A percentile compares a stretch with the other conserved stretches of the same genome.
Conservation (phyloP, 2,113 vertebrate genomes). For the Cynopterus brachyotis region DNA sequence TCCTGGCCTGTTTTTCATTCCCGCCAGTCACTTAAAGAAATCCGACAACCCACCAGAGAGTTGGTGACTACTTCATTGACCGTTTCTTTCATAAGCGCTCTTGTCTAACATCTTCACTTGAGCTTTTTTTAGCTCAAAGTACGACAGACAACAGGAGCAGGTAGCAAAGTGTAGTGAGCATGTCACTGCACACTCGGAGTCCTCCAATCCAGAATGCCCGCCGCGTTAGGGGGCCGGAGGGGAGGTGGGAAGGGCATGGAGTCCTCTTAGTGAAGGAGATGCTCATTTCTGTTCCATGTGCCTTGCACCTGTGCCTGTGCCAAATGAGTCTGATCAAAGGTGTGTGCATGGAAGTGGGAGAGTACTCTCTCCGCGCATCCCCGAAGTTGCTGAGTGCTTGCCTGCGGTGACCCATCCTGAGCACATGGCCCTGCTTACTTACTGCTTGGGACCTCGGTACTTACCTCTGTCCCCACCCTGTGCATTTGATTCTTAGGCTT, state of each 20-base stretch:
- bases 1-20: conserved; percentile 2
- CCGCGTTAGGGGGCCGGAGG: not conserved
- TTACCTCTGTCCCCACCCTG: conserved; percentile 73
- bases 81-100: conserved; percentile 35
- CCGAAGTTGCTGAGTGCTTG: conserved; percentile 65
- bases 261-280: not conserved
- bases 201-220: not conserved
- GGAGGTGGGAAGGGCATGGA: not conserved
- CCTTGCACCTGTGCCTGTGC: conserved; percentile 21
- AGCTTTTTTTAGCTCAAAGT: conserved; percentile 42
- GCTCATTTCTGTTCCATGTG: not conserved
- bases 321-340: not conserved
- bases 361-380: conserved; percentile 42
- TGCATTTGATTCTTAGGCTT: conserved; percentile 78
- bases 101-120: not conserved
- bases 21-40: not conserved
- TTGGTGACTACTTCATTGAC: not conserved
- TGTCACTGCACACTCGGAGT: conserved; percentile 40
- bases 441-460: conserved; percentile 74
- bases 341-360: conserved; percentile 61
- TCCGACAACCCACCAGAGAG: not conserved
- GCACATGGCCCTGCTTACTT: conserved; percentile 79
- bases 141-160: not conserved
- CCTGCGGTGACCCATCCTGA: conserved; percentile 63
- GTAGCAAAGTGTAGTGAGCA: conserved; percentile 5